These are phyloP conservation scores for Phoxinus phoxinus DNA, from an alignment of 2,113 vertebrate genomes.

Conservation along the genomic window DNA sequence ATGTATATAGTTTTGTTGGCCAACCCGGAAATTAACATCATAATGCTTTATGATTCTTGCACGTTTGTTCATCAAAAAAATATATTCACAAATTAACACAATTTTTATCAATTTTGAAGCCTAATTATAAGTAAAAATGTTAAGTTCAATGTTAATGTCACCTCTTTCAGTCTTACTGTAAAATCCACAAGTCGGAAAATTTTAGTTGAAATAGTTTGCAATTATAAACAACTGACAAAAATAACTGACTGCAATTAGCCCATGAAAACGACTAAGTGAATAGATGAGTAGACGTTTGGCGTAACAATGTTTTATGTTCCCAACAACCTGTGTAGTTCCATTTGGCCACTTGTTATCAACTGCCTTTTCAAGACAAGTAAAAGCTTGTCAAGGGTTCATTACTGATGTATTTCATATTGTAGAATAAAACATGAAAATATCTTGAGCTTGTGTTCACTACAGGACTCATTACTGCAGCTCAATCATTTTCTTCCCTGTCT, in stretches of 20 bases:
- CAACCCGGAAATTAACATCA: background rate
- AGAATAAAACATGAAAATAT: background rate
- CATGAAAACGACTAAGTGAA: background rate
- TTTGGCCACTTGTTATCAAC: background rate
- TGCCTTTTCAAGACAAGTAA: background rate
- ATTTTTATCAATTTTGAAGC: background rate
- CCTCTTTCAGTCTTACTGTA: no score
- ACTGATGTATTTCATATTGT: background rate
- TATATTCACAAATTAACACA: background rate
- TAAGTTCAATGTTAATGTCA: no score
- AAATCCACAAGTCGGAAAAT: no score
- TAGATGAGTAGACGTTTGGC: background rate
- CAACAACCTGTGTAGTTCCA: background rate
- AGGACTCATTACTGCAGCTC: background rate
- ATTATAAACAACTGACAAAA: no score
- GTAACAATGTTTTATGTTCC: background rate
- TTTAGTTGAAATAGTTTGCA: background rate
- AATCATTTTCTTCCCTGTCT: no score
- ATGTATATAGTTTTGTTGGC: no score
- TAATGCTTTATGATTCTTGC: no score
- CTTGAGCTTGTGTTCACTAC: background rate
- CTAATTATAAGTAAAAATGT: no score
- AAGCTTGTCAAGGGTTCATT: background rate
- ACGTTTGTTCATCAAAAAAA: background rate
- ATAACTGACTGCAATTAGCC: background rate